Evolutionary conservation across 2,888 invertebrate species (phyloP).

Genomic region (Thysanoteuthis rhombus): DNA sequence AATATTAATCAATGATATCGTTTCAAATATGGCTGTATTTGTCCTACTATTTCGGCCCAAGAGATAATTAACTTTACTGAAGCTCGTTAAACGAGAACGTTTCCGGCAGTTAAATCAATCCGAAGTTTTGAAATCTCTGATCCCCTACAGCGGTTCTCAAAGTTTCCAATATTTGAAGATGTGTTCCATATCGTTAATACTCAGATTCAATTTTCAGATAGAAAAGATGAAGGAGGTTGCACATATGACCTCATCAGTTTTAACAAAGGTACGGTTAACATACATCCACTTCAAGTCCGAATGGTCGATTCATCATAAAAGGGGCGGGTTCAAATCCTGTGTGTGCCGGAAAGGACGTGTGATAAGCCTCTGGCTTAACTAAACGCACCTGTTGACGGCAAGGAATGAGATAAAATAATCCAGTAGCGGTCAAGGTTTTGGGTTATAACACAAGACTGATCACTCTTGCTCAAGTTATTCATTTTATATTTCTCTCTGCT

Average conservation of each 20-base stretch:
- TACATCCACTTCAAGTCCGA: neutral
- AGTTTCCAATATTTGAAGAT: neutral
- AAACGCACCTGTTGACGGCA: neutral
- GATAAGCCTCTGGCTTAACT: neutral
- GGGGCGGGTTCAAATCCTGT: neutral
- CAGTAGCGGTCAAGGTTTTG: too few relatives aligned
- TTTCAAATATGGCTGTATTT: neutral
- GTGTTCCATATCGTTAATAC: neutral
- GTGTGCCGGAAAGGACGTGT: neutral
- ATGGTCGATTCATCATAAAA: neutral
- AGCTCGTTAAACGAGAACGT: neutral
- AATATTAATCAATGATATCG: too few relatives aligned
- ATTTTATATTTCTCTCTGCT: too few relatives aligned
- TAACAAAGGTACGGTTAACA: neutral
- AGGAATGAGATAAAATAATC: neutral
- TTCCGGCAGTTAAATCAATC: neutral
- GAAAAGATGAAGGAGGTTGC: neutral
- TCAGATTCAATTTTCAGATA: neutral
- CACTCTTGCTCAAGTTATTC: neutral
- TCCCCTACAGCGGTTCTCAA: neutral
- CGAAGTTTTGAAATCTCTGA: neutral
- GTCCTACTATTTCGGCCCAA: neutral
- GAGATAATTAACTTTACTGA: neutral
- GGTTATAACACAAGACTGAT: neutral
- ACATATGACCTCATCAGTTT: neutral